Evolutionary conservation across 1,140 invertebrate species (phyloP), one percentile per base, ranked within the genome.

Genomic region (Epicauta chinensis): DNA sequence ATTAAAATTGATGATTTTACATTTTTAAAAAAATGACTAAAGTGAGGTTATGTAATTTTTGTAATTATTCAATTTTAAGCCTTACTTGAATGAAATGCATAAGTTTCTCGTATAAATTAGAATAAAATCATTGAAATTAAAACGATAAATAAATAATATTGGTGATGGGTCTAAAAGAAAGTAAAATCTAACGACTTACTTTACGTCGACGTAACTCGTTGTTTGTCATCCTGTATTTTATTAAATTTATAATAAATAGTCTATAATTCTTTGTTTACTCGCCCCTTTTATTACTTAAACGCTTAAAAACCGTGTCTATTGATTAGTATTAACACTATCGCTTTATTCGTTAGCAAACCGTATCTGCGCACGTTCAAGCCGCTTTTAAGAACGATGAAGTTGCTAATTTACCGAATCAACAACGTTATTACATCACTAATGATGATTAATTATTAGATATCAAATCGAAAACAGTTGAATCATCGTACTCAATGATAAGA

Each of bases 141-240:
- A 10, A 43, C n/a, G n/a, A 23, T 38, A 57, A 38, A 11, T 38
- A 6, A 16, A 48, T 1, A 38, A 38, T 48, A 34, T n/a, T 9
- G 10, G 10, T 34, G 12, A 5, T 10, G 4, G 29, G 29, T 30
- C 29, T 4, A 30, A 30, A 10, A 30, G 4, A 5, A 30, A 5
- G 29, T 30, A 4, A 30, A 30, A 13, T 37, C 32, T 51, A 10
- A 32, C 13, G 37, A 42, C 52, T 51, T 59, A 61, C 60, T 43
- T 62, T 62, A 54, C 60, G 48, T 55, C 55, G 38, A 16, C 60
- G 53, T 32, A 62, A 50, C 40, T 62, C 60, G 34, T 44, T 54
- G 50, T 59, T 61, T 12, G 36, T 40, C 56, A 61, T 61, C 15
- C 6, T 44, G 17, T 45, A n/a, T 23, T 34, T n/a, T 34, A n/a